phyloP scores from a whole-genome alignment of 2,888 invertebrate genomes.

The Encarsia formosa region DNA sequence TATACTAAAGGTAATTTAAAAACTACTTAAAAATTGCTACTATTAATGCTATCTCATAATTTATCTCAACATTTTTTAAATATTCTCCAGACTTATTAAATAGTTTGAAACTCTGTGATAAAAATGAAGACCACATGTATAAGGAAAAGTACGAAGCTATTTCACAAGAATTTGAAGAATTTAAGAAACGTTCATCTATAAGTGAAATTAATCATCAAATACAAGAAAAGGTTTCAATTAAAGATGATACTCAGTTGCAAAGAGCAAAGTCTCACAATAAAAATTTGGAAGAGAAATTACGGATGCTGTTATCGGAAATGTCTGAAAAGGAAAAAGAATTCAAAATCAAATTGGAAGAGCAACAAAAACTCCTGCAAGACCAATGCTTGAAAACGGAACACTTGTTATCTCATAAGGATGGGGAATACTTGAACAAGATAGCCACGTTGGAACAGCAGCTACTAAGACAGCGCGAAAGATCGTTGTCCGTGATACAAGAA shows the following conservation, averaged over 20 bases:
- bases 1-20: slow-evolving; percentile 48
- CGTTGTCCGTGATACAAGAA: slow-evolving; percentile 72
- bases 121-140: slow-evolving; percentile 52
- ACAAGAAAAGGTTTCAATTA: slow-evolving; percentile 33
- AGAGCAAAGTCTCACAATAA: slow-evolving; percentile 60
- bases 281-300: slow-evolving; percentile 65
- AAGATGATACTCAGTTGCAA: slow-evolving; percentile 44
- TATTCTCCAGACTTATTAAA: slow-evolving; percentile 49
- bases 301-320: slow-evolving; percentile 60
- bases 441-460: slow-evolving; percentile 68
- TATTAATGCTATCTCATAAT: too few species aligned
- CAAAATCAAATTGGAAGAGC: slow-evolving; percentile 58
- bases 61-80: background rate
- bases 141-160: slow-evolving; percentile 63
- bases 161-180: slow-evolving; percentile 65
- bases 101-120: slow-evolving; percentile 38
- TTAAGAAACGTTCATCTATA: slow-evolving; percentile 51
- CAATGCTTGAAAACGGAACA: slow-evolving; percentile 42
- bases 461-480: slow-evolving; percentile 75
- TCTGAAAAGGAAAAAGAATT: slow-evolving; percentile 64
- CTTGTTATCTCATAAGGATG: slow-evolving; percentile 49
- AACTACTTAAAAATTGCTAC: background rate
- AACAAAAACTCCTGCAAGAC: slow-evolving; percentile 54
- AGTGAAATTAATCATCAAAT: slow-evolving; percentile 26
- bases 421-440: slow-evolving; percentile 55